Evolutionary conservation across 2,888 invertebrate species (phyloP), one percentile per base, ranked within the genome.

Genomic region (Machimus atricapillus): DNA sequence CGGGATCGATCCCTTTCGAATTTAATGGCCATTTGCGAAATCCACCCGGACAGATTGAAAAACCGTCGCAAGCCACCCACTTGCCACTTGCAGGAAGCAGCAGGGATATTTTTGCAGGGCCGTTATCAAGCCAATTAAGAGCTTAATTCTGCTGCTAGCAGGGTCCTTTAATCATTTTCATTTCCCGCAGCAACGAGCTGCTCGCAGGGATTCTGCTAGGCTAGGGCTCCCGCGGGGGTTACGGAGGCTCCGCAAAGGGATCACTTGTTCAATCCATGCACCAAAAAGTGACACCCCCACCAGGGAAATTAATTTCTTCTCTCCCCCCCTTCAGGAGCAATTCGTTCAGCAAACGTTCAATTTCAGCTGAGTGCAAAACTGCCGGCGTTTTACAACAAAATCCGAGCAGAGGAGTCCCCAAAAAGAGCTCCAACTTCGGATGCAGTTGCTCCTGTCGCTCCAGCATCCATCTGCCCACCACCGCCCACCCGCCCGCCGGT

Each of bases 241-340:
- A 12, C 12, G 16, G 31, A 8, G 14, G 2, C 6, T 7, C 34
- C 40, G 40, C 40, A 40, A 40, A 40, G 16, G 46, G 16, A 56
- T 81, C 46, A n/a, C 56, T 56, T 31, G 27, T 56, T 56, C 81
- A 81, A 56, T 81, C 56, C 52, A 31, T 81, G 81, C 81, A 81
- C n/a, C 52, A 56, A 56, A 34, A 56, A 81, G 56, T 81, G 81
- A 66, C 83, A 83, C 37, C 83, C 83, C 66, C 83, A 83, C 83
- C 37, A 66, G 83, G 83, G 83, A 83, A 83, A 83, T 83, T 83
- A 83, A 83, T 83, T 83, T 83, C n/a, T n/a, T n/a, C n/a, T n/a
- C n/a, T n/a, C 12, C 37, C 19, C 23, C 73, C 58, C 66, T 40
- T 73, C 73, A 37, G 23, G 43, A 73, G 23, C 66, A 73, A 43